Evolutionary conservation across 2,888 invertebrate species (phyloP).

Genomic region (Rosalia funebris): DNA sequence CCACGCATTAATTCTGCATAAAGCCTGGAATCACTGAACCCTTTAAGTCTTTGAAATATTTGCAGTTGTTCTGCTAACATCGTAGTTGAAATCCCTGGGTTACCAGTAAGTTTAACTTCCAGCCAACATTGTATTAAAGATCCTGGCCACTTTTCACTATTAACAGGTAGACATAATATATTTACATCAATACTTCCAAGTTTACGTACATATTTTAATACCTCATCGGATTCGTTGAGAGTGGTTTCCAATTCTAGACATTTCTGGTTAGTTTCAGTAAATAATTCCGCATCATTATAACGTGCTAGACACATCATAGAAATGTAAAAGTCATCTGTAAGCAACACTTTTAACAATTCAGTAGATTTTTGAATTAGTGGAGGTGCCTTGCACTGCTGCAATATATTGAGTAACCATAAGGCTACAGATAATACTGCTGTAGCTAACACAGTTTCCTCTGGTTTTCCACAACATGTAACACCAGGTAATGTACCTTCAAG

Average conservation of each 20-base stretch:
- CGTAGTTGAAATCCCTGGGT: constrained; percentile 85
- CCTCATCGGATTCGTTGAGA: constrained; percentile 48
- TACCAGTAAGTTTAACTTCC: constrained; percentile 84
- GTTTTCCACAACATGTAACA: constrained; percentile 79
- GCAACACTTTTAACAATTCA: constrained; percentile 70
- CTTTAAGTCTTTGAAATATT: constrained; percentile 86
- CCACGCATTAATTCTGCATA: constrained; percentile 91
- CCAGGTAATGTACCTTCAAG: constrained; percentile 75
- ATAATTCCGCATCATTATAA: constrained; percentile 79
- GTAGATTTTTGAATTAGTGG: constrained; percentile 75
- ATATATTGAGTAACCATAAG: constrained; percentile 83
- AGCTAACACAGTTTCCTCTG: constrained; percentile 88
- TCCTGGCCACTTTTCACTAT: constrained; percentile 56
- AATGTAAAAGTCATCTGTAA: constrained; percentile 73
- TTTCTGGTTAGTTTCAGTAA: constrained; percentile 67
- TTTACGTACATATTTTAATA: constrained; percentile 48
- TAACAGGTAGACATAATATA: constrained; percentile 49
- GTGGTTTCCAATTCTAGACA: constrained; percentile 77
- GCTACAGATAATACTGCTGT: constrained; percentile 84
- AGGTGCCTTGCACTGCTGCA: constrained; percentile 65
- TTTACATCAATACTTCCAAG: constrained; percentile 53
- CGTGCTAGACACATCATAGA: constrained; percentile 86
- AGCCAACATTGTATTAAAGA: constrained; percentile 75
- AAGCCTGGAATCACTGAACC: constrained; percentile 80
- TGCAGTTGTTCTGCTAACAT: constrained; percentile 84